These are phyloP conservation scores for Thereva unica DNA, from an alignment of 2,888 invertebrate genomes.

Conservation along the genomic window DNA sequence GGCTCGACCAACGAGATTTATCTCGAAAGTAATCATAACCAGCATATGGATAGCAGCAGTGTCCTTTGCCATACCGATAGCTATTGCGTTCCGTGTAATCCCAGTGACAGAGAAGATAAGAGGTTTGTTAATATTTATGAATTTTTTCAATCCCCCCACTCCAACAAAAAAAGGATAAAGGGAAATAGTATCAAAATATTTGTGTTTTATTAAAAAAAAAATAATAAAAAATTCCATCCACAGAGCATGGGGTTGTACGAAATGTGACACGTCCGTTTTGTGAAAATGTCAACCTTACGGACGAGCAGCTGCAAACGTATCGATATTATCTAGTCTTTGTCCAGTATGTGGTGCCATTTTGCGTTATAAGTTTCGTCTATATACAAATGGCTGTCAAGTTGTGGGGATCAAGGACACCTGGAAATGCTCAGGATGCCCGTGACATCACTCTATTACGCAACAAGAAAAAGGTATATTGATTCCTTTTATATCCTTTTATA, in stretches of 20 bases:
- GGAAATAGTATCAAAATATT: not conserved
- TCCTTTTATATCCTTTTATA: conserved; percentile 1
- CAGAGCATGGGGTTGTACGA: conserved; percentile 51
- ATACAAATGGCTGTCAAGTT: conserved; percentile 76
- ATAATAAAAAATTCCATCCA: conserved; percentile 17
- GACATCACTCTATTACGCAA: conserved; percentile 81
- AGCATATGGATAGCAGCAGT: conserved; percentile 75
- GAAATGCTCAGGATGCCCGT: conserved; percentile 75
- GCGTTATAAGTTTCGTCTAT: conserved; percentile 82
- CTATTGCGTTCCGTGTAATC: conserved; percentile 56
- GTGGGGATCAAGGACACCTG: conserved; percentile 79
- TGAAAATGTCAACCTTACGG: conserved; percentile 59
- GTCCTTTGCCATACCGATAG: conserved; percentile 70
- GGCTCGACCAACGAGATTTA: conserved; percentile 72
- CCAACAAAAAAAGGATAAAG: not conserved
- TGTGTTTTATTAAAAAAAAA: conserved; percentile 2
- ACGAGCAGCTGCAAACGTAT: conserved; percentile 60
- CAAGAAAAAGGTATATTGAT: conserved; percentile 73
- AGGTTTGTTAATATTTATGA: conserved; percentile 44
- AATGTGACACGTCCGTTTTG: conserved; percentile 61
- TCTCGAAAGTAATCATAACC: conserved; percentile 74
- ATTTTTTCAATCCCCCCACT: conserved; percentile 20
- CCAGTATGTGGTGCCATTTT: conserved; percentile 78
- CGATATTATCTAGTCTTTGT: conserved; percentile 61
- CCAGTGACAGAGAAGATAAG: conserved; percentile 52